Evolutionary conservation across 2,113 vertebrate species (phyloP).

Genomic region (Nettapus auritus): DNA sequence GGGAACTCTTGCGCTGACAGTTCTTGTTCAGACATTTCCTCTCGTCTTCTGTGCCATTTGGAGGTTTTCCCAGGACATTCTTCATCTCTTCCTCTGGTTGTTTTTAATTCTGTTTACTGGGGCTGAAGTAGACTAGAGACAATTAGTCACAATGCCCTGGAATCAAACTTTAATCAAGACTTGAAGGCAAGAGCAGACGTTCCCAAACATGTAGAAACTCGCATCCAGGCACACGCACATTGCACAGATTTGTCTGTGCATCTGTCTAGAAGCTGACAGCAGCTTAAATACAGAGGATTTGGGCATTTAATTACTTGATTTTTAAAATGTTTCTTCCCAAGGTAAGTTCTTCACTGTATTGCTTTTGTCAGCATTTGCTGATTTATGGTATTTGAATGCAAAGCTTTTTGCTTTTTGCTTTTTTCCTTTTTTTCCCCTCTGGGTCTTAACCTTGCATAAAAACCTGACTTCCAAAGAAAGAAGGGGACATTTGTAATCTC

Average conservation of each 20-base stretch:
- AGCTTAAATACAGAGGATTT: background rate
- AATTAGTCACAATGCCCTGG: conserved; percentile 55
- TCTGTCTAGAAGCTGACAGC: background rate
- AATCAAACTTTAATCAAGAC: conserved; percentile 59
- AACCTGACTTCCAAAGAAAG: background rate
- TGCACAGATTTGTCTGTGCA: background rate
- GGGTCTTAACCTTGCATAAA: background rate
- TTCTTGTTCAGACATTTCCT: conserved; percentile 51
- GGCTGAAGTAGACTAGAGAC: conserved; percentile 53
- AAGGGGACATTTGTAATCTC: accelerated
- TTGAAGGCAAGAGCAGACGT: conserved; percentile 37
- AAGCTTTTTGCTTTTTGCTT: background rate
- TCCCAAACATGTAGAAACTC: background rate
- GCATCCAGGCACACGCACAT: background rate
- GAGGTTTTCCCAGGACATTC: conserved; percentile 70
- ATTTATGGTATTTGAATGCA: background rate
- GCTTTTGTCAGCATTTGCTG: background rate
- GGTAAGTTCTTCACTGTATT: background rate
- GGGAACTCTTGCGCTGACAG: conserved; percentile 39
- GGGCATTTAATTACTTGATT: background rate
- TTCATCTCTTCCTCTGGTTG: conserved; percentile 59
- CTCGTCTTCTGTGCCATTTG: conserved; percentile 38
- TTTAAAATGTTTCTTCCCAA: background rate
- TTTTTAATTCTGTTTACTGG: conserved; percentile 65
- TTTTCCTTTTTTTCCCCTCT: background rate